These are phyloP conservation scores for Rhinichthys klamathensis DNA, from an alignment of 2,113 vertebrate genomes.

Conservation along the genomic window DNA sequence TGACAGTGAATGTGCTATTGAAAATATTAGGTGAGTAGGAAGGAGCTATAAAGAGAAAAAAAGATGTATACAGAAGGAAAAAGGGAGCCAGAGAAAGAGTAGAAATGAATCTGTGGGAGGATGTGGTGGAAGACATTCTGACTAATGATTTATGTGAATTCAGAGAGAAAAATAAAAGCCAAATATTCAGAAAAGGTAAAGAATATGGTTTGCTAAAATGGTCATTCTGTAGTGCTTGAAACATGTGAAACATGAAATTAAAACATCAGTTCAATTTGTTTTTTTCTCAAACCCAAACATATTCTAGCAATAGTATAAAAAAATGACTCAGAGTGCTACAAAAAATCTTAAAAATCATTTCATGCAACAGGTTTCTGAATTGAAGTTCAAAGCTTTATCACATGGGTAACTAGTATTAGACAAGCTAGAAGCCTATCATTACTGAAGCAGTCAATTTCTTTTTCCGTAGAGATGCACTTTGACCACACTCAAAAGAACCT, in stretches of 20 bases:
- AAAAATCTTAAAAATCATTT: background rate
- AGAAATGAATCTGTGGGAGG: background rate
- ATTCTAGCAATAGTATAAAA: background rate
- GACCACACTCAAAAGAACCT: conserved; percentile 18
- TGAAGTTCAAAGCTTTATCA: conserved; percentile 15
- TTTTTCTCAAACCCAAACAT: background rate
- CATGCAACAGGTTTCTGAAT: conserved; percentile 1
- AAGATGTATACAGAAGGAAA: background rate
- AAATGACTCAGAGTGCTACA: background rate
- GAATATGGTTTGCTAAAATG: background rate
- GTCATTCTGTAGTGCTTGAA: background rate
- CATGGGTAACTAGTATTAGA: background rate
- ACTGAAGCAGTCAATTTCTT: conserved; percentile 9
- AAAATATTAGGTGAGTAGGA: conserved; percentile 1
- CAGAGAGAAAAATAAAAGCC: background rate
- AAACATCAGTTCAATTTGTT: background rate
- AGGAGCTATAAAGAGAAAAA: background rate
- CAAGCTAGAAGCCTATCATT: conserved; percentile 7
- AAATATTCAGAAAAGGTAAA: background rate
- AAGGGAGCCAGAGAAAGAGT: background rate
- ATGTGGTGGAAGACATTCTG: conserved; percentile 12
- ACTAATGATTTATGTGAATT: background rate
- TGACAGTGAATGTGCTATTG: background rate
- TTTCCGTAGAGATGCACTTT: background rate
- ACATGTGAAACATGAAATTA: background rate